Conservation (phyloP, 2,797 vertebrate species). For the Lepus townsendii region DNA sequence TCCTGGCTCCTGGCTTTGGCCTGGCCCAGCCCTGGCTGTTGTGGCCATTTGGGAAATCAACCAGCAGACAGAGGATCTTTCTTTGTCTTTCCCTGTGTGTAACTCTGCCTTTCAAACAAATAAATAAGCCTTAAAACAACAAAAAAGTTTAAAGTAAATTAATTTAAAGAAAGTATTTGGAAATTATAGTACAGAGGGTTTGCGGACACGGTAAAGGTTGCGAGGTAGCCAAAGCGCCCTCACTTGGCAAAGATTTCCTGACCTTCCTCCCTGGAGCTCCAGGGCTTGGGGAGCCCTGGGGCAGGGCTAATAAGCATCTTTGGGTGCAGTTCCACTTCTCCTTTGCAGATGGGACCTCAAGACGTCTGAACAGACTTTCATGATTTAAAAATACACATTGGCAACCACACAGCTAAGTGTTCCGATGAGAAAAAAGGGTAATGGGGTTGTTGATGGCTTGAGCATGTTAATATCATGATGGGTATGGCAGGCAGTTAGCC, state of each 20-base stretch:
- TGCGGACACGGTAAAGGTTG: neutral
- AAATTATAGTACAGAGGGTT: neutral
- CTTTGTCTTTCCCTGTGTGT: too few species aligned
- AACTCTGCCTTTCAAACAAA: too few species aligned
- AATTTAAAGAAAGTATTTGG: neutral
- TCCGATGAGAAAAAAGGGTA: conserved; percentile 8
- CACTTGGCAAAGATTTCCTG: conserved; percentile 30
- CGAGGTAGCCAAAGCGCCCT: neutral
- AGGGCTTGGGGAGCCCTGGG: neutral
- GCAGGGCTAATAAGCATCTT: neutral
- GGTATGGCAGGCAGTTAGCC: neutral
- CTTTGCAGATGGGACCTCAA: neutral
- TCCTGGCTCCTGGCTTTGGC: too few species aligned
- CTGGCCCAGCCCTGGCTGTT: too few species aligned
- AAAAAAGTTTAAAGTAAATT: neutral
- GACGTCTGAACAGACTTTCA: neutral
- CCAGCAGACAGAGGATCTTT: too few species aligned
- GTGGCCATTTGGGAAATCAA: too few species aligned
- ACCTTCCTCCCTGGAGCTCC: neutral
- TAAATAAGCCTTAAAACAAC: too few species aligned
- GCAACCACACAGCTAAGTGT: neutral
- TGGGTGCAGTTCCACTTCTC: neutral
- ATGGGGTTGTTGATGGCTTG: neutral
- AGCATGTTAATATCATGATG: neutral
- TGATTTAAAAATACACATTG: neutral